Evolutionary conservation across 2,888 invertebrate genomes (phyloP), one percentile per base, ranked within the genome.

Genomic region (Charanyca ferruginea): DNA sequence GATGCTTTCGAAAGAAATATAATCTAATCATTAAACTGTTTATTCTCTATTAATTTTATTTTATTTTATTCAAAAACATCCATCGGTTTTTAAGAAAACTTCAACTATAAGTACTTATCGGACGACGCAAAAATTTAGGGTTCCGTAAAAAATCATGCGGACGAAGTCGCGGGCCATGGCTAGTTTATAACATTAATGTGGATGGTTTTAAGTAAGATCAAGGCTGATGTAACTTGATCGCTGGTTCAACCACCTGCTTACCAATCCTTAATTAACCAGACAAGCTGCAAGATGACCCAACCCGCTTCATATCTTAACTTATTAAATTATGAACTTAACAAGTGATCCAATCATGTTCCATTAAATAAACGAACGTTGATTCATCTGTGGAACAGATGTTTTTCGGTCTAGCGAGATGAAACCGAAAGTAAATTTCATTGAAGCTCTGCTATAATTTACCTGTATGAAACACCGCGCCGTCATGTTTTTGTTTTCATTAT

Each of bases 241-340:
- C 13, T 38, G 23, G 38, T 38, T 23, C 16, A 4, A 35, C 11
- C 78, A 73, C 8, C 66, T 73, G 73, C 44, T 32, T 8, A 22
- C 18, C 38, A 20, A 59, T 32, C 41, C 20, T 5, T 23, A 60
- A 55, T 77, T 72, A 32, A 65, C 32, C 38, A 48, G 28, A n/a
- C 53, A 48, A 70, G 73, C 73, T 77, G 77, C 54, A 42, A 52
- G 32, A 16, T 58, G 60, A 54, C 57, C 55, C n/a, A 1, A 28
- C 51, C 54, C 57, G 48, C 42, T 22, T 57, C 35, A 2, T 13
- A 16, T 49, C 20, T 47, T 47, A 38, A 54, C 28, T 62, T 51
- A 58, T 51, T 61, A 77, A 58, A 49, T 47, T 66, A 47, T 13
- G 20, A 54, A 41, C 51, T 25, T 32, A 38, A 60, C 44, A 66